These are phyloP conservation scores for Lasioglossum leucozonium DNA, from an alignment of 2,888 invertebrate genomes.

Conservation along the genomic window DNA sequence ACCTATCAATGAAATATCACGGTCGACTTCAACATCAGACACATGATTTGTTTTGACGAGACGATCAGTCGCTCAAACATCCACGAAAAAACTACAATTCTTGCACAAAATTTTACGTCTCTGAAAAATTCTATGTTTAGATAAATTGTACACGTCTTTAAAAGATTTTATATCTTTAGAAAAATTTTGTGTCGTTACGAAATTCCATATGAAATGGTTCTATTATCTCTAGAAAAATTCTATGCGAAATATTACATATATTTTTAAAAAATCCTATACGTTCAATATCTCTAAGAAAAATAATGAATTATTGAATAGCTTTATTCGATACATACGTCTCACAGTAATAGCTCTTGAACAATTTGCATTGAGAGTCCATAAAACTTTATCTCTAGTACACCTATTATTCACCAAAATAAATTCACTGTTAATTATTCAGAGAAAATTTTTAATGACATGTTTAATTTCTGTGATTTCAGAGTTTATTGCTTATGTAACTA, in stretches of 20 bases:
- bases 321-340: neutral
- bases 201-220: neutral
- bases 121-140: neutral
- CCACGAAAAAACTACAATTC: neutral
- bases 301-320: neutral
- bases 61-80: neutral
- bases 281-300: neutral
- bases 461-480: neutral
- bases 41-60: neutral
- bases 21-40: conserved; percentile 10
- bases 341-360: neutral
- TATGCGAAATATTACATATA: no score
- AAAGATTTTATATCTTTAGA: neutral
- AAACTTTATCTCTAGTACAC: neutral
- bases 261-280: no score
- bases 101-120: neutral
- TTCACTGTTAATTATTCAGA: neutral
- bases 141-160: neutral
- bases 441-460: neutral
- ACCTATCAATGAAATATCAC: conserved; percentile 16
- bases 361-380: neutral
- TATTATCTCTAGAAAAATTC: no score
- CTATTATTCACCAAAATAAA: neutral
- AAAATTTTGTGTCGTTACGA: neutral
- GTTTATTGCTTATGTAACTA: neutral